Evolutionary conservation across 2,113 vertebrate genomes (phyloP), one percentile per base, ranked within the genome.

Genomic region (Nesoenas mayeri): DNA sequence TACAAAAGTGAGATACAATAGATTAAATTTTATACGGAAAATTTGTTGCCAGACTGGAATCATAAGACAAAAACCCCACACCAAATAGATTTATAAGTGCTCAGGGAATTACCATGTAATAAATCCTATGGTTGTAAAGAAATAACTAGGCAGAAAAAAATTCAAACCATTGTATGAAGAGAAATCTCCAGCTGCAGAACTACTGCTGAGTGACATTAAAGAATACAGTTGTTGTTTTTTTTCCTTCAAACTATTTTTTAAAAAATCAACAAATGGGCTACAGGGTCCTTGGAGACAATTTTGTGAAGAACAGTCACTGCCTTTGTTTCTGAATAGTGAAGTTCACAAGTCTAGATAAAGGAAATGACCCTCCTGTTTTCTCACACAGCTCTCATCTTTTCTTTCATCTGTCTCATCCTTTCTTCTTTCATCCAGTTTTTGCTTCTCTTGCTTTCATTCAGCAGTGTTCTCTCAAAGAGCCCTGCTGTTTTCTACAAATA

Each of bases 111-210:
- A 61, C 91, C 82, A 84, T 89, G 82, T 94, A 97, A 97, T 95
- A 97, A 96, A 96, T 97, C 94, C 95, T 93, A 60, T 69, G 91
- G 73, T 96, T 93, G 91, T 93, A 97, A 95, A 94, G 91, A 95
- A 96, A 91, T 87, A 96, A 87, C 93, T 95, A 91, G 96, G 92
- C 96, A 96, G 92, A 97, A 97, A 96, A 94, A 95, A 96, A 89
- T 86, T 92, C 70, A 89, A 78, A 92, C 84, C 50, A 73, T 70
- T 97, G 73, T 96, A 84, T 81, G 93, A 94, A 91, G 64, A 97
- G 85, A 92, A 93, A 93, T 94, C 69, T 83, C 91, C 72, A 90
- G 93, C 87, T 94, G 88, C 77, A 82, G 73, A 71, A 62, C 73
- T 83, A 88, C 93, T 92, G 80, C 86, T 89, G 92, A 97, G 91